These are phyloP conservation scores for Leptopilina clavipes DNA, from an alignment of 1,140 invertebrate species.

Conservation along the genomic window DNA sequence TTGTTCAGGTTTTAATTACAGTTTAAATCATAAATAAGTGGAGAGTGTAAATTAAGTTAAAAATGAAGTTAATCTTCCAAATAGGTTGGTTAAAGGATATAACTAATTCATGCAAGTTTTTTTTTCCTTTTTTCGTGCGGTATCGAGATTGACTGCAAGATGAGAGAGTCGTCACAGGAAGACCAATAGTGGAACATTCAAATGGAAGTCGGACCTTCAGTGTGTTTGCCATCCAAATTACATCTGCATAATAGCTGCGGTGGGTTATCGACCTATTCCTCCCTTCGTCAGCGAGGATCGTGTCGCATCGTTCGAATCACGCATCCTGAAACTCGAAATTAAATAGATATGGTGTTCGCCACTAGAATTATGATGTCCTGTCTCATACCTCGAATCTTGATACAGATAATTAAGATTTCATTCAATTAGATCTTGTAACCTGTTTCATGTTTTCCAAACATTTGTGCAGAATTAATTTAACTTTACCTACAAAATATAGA, in stretches of 20 bases:
- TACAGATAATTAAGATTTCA: background rate
- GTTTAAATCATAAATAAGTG: background rate
- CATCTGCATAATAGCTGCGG: constrained; percentile 68
- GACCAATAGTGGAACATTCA: constrained; percentile 11
- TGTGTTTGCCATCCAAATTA: constrained; percentile 67
- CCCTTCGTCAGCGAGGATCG: constrained; percentile 60
- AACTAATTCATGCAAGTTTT: constrained; percentile 10
- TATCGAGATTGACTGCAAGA: background rate
- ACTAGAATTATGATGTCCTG: constrained; percentile 8
- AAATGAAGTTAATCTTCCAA: background rate
- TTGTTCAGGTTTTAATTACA: background rate
- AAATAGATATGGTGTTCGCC: constrained; percentile 10
- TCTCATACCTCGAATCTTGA: background rate
- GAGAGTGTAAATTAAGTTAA: background rate
- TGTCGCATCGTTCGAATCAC: constrained; percentile 9
- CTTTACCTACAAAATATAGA: no score
- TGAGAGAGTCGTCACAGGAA: constrained; percentile 4
- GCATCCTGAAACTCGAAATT: constrained; percentile 1
- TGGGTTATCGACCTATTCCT: constrained; percentile 63
- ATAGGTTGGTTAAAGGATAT: background rate
- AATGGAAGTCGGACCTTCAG: constrained; percentile 47
- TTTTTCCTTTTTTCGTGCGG: background rate
- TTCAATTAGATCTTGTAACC: no score
- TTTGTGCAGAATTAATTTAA: no score
- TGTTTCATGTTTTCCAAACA: background rate